These are phyloP conservation scores for Dicyrtomina minuta DNA, from an alignment of 2,888 invertebrate species.

Conservation along the genomic window DNA sequence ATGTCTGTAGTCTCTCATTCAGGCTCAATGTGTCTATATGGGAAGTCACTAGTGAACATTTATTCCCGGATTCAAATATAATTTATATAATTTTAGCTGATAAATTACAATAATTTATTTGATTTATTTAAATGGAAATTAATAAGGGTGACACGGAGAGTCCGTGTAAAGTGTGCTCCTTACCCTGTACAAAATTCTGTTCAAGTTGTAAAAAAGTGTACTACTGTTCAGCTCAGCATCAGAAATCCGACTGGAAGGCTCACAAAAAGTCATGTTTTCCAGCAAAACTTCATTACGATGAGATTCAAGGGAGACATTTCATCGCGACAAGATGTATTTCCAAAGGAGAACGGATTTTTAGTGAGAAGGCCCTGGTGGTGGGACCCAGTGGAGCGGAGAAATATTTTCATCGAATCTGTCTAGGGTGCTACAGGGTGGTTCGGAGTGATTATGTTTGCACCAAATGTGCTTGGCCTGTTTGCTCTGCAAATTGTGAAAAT, in stretches of 20 bases:
- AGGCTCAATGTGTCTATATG: too few species aligned
- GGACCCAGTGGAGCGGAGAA: constrained; percentile 62
- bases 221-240: constrained; percentile 72
- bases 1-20: too few species aligned
- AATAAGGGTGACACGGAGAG: too few species aligned
- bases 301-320: constrained; percentile 66
- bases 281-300: constrained; percentile 62
- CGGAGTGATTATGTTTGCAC: constrained; percentile 42
- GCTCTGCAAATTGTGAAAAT: constrained; percentile 64
- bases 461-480: constrained; percentile 71
- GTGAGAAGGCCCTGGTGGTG: constrained; percentile 71
- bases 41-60: too few species aligned
- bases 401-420: constrained; percentile 49
- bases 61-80: too few species aligned
- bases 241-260: constrained; percentile 65
- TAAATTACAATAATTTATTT: too few species aligned
- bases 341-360: constrained; percentile 69
- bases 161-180: too few species aligned
- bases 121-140: too few species aligned
- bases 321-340: constrained; percentile 70
- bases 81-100: too few species aligned
- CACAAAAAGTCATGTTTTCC: constrained; percentile 67
- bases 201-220: constrained; percentile 69
- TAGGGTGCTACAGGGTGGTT: constrained; percentile 53
- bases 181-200: constrained; percentile 58